Evolutionary conservation across 2,797 vertebrate species (phyloP).

Genomic region (Sciurus vulgaris): DNA sequence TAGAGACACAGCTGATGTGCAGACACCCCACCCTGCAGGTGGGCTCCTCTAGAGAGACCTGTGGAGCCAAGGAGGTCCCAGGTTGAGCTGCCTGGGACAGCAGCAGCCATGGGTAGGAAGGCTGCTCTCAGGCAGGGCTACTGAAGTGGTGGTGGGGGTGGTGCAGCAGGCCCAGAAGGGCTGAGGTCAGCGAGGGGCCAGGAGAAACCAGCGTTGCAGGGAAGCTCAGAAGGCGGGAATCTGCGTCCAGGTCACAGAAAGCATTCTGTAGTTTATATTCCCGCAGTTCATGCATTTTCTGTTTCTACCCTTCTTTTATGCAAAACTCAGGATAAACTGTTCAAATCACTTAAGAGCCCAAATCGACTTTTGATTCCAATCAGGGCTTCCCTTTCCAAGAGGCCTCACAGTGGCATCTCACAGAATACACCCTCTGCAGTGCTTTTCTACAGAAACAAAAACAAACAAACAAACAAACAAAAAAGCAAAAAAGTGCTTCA

Average conservation of each 20-base stretch:
- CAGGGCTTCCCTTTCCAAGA: neutral
- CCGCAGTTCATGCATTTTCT: neutral
- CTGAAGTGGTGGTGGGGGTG: neutral
- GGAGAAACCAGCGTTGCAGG: neutral
- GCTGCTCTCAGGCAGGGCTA: neutral
- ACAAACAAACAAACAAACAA: neutral
- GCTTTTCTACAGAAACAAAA: neutral
- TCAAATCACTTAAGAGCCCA: neutral
- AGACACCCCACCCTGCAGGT: fast-evolving
- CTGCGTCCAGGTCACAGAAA: fast-evolving
- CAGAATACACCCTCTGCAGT: neutral
- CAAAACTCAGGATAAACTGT: neutral
- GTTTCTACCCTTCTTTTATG: neutral
- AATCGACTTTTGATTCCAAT: neutral
- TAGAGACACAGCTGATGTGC: neutral
- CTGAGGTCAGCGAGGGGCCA: neutral
- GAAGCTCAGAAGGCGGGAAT: neutral
- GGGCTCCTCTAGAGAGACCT: neutral
- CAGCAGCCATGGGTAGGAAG: neutral
- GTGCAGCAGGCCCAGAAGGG: neutral
- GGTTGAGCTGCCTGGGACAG: neutral
- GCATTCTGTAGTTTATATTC: fast-evolving
- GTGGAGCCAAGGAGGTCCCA: fast-evolving
- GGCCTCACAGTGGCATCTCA: no score
- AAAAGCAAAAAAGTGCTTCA: neutral